Evolutionary conservation across 2,888 invertebrate species (phyloP).

Genomic region (Glaucopsyche alexis): DNA sequence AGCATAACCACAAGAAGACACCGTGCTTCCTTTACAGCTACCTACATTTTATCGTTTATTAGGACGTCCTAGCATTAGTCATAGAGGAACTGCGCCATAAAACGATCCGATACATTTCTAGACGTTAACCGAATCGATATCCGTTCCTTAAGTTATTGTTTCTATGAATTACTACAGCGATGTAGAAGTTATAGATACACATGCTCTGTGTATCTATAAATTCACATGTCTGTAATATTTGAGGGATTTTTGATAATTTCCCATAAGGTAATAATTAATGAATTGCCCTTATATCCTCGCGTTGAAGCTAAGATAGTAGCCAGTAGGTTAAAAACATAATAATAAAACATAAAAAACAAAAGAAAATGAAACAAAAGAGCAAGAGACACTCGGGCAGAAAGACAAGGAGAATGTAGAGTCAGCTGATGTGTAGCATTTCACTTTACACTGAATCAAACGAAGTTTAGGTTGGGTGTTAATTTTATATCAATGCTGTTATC

Average conservation of each 20-base stretch:
- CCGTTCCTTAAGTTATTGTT: conserved; percentile 26
- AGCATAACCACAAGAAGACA: neutral
- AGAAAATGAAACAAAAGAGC: neutral
- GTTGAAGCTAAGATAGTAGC: too few relatives aligned
- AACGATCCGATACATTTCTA: conserved; percentile 22
- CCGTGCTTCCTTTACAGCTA: neutral
- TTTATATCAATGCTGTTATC: conserved; percentile 10
- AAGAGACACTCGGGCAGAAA: neutral
- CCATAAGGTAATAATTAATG: neutral
- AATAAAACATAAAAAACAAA: neutral
- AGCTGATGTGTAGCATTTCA: conserved; percentile 4
- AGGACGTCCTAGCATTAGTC: conserved; percentile 1
- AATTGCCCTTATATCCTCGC: too few relatives aligned
- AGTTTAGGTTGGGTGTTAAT: neutral
- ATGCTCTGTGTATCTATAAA: too few relatives aligned
- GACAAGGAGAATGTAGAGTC: neutral
- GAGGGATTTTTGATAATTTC: neutral
- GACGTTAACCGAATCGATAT: conserved; percentile 24
- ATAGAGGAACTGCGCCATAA: conserved; percentile 25
- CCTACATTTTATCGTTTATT: neutral
- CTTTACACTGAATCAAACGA: neutral
- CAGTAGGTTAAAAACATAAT: too few relatives aligned
- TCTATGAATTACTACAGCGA: conserved; percentile 19
- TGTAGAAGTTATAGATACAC: conserved; percentile 5
- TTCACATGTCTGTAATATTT: too few relatives aligned